phyloP scores from a whole-genome alignment of 2,797 vertebrate species.

The Brachyalestes nurse region DNA sequence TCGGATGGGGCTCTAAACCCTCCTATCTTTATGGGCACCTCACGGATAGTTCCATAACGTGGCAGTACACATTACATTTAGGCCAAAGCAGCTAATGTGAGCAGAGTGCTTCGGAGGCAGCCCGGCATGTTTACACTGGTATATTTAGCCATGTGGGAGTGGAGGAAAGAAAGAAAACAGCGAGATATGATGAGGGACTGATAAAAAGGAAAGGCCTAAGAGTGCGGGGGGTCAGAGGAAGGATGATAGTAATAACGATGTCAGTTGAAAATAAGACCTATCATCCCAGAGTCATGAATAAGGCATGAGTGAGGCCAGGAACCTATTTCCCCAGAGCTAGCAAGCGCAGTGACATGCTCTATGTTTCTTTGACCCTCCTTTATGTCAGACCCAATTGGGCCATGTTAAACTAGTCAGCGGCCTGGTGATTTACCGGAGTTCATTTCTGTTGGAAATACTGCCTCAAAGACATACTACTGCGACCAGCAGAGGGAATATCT shows the following conservation, averaged over 20 bases:
- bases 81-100: slow-evolving; percentile 70
- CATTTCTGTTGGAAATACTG: background rate
- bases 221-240: slow-evolving; percentile 7
- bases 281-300: slow-evolving; percentile 17
- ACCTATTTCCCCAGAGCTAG: slow-evolving; percentile 6
- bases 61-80: slow-evolving; percentile 69
- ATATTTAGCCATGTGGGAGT: slow-evolving; percentile 33
- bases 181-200: background rate
- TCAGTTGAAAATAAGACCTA: slow-evolving; percentile 6
- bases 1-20: slow-evolving; percentile 7
- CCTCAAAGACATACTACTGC: background rate
- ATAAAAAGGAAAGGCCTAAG: background rate
- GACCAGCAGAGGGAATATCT: background rate
- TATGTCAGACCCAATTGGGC: background rate
- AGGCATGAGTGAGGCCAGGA: slow-evolving; percentile 20
- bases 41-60: slow-evolving; percentile 5
- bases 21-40: slow-evolving; percentile 47
- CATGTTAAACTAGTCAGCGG: background rate
- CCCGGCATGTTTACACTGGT: slow-evolving; percentile 67
- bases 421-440: slow-evolving; percentile 8
- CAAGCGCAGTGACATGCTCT: background rate
- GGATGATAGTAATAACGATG: slow-evolving; percentile 22
- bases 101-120: slow-evolving; percentile 76
- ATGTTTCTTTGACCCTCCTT: background rate
- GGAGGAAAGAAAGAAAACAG: background rate